A percentile compares a stretch with the other conserved stretches of the same genome.
Evolutionary conservation across 1,140 invertebrate genomes (phyloP).

Genomic region (Megathymus violae): DNA sequence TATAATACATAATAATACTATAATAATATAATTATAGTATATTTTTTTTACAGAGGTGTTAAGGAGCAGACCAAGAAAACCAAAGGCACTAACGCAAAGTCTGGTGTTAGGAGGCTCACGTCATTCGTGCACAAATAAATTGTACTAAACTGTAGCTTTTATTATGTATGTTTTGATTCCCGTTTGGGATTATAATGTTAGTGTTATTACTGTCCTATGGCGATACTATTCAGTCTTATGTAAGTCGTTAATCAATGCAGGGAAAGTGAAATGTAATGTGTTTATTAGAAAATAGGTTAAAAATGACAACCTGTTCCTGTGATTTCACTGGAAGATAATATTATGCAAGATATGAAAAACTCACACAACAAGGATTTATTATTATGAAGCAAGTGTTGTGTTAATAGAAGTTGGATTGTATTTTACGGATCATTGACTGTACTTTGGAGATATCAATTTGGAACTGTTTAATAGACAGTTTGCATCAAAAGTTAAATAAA

Average conservation of each 20-base stretch:
- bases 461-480: too few relatives aligned
- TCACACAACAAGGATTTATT: too few relatives aligned
- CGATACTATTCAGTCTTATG: conserved; percentile 20
- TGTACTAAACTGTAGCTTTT: conserved; percentile 24
- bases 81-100: conserved; percentile 64
- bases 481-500: too few relatives aligned
- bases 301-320: neutral
- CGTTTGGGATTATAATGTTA: conserved; percentile 26
- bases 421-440: too few relatives aligned
- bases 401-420: too few relatives aligned
- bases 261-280: conserved; percentile 19
- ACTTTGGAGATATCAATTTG: too few relatives aligned
- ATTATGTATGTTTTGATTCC: conserved; percentile 27
- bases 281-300: conserved; percentile 25
- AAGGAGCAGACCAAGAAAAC: conserved; percentile 80
- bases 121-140: conserved; percentile 75
- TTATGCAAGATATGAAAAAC: neutral
- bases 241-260: conserved; percentile 25
- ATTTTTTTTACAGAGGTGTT: conserved; percentile 79
- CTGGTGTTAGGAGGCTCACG: conserved; percentile 67
- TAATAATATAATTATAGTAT: too few relatives aligned
- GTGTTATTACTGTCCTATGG: conserved; percentile 12
- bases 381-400: too few relatives aligned
- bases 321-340: neutral
- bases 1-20: too few relatives aligned